Conservation (phyloP, 2,797 vertebrate species). For the Atherinosoma microstoma region DNA sequence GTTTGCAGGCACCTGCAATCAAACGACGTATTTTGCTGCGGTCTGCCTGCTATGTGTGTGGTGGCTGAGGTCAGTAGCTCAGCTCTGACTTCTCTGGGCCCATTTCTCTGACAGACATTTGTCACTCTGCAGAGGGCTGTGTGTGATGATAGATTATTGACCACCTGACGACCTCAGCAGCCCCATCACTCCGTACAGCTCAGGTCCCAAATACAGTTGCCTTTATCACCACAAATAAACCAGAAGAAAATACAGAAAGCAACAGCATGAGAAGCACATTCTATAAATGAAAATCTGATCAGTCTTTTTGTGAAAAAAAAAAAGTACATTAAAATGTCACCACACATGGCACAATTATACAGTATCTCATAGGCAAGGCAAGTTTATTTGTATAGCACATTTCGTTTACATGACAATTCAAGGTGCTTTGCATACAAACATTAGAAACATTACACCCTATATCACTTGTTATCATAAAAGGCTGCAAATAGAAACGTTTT, state of each 20-base stretch:
- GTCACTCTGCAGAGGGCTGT: conserved; percentile 83
- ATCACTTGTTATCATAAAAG: too few relatives aligned
- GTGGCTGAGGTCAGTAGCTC: conserved; percentile 78
- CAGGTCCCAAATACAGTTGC: conserved; percentile 63
- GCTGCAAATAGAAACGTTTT: too few relatives aligned
- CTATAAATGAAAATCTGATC: conserved; percentile 32
- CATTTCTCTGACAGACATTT: conserved; percentile 87
- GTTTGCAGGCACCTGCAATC: conserved; percentile 19
- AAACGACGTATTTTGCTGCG: conserved; percentile 28
- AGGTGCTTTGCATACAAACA: too few relatives aligned
- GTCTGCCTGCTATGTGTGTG: conserved; percentile 13
- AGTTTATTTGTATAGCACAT: too few relatives aligned
- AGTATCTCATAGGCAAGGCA: neutral
- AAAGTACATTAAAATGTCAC: neutral
- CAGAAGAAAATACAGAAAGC: conserved; percentile 31
- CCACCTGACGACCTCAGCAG: conserved; percentile 75
- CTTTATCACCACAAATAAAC: conserved; percentile 61
- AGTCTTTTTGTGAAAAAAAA: neutral
- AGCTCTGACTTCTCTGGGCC: conserved; percentile 83
- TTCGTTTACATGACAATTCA: too few relatives aligned
- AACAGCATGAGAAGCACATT: conserved; percentile 28
- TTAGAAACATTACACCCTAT: too few relatives aligned
- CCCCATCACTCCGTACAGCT: conserved; percentile 77
- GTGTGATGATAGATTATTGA: conserved; percentile 89
- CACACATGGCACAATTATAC: neutral